Conservation (phyloP, 2,797 vertebrate species). For the Neoniphon sammara region DNA sequence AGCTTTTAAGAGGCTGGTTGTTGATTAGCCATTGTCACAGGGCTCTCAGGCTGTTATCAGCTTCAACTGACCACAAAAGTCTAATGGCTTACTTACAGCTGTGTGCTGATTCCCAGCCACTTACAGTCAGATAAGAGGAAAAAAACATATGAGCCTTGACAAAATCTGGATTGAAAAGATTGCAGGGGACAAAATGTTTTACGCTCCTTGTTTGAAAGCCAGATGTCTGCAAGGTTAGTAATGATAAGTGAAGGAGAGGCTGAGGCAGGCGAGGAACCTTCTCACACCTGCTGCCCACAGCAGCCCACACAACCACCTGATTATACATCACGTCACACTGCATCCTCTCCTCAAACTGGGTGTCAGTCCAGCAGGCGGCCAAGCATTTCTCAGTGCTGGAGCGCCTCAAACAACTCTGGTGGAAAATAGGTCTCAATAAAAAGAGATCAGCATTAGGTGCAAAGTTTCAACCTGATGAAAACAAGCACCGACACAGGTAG, state of each 20-base stretch:
- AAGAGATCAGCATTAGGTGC: constrained; percentile 32
- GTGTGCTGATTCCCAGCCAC: constrained; percentile 16
- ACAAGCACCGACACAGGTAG: constrained; percentile 2
- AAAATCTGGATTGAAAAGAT: constrained; percentile 11
- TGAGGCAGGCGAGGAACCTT: constrained; percentile 57
- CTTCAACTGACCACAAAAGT: constrained; percentile 36
- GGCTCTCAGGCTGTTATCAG: constrained; percentile 47
- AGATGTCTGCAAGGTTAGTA: constrained; percentile 67
- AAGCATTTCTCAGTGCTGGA: constrained; percentile 60
- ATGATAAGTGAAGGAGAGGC: constrained; percentile 67
- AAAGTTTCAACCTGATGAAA: constrained; percentile 45
- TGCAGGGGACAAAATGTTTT: constrained; percentile 19
- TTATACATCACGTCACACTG: constrained; percentile 50
- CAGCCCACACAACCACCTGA: constrained; percentile 50
- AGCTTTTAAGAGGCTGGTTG: constrained; percentile 47
- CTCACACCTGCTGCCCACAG: constrained; percentile 72
- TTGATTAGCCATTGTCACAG: constrained; percentile 20
- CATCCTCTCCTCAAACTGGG: constrained; percentile 35
- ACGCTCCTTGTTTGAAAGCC: constrained; percentile 40
- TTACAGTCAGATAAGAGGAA: not conserved
- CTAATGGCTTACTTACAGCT: constrained; percentile 36
- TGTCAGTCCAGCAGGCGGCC: constrained; percentile 48
- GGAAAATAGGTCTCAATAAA: constrained; percentile 32
- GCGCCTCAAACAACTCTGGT: constrained; percentile 43
- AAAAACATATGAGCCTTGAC: not conserved